phyloP scores from a whole-genome alignment of 1,140 invertebrate species.

The Drosophila sp. region DNA sequence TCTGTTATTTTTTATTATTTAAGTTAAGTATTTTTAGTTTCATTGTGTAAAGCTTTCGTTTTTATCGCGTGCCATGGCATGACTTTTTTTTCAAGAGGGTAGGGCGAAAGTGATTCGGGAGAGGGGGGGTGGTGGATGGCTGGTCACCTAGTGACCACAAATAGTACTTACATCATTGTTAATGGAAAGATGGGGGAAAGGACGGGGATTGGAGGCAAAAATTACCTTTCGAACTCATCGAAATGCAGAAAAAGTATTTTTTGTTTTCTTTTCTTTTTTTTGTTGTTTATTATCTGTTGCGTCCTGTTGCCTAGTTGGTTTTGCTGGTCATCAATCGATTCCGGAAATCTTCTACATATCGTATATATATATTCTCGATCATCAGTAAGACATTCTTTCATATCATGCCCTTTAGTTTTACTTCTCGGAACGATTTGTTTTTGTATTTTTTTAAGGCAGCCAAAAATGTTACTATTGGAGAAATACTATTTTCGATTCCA shows the following conservation, averaged over 20 bases:
- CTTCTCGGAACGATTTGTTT: slow-evolving; percentile 19
- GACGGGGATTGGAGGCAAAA: background rate
- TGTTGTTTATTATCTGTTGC: no score
- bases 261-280: background rate
- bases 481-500: background rate
- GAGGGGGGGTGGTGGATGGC: background rate
- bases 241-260: no score
- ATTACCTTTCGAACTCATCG: background rate
- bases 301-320: background rate
- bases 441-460: slow-evolving; percentile 15
- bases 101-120: background rate
- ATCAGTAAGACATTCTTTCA: slow-evolving; percentile 30
- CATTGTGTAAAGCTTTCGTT: slow-evolving; percentile 21
- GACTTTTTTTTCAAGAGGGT: background rate
- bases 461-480: background rate
- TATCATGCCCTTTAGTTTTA: slow-evolving; percentile 10
- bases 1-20: slow-evolving; percentile 1
- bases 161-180: slow-evolving; percentile 9
- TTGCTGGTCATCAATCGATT: background rate
- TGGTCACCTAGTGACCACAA: background rate
- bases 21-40: slow-evolving; percentile 19
- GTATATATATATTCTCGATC: background rate
- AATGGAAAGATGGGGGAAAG: background rate
- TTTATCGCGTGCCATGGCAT: slow-evolving; percentile 9
- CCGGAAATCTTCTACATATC: no score